Base-by-base conservation (phyloP, 2,797 vertebrate genomes). In the Acrocephalus scirpaceus region DNA sequence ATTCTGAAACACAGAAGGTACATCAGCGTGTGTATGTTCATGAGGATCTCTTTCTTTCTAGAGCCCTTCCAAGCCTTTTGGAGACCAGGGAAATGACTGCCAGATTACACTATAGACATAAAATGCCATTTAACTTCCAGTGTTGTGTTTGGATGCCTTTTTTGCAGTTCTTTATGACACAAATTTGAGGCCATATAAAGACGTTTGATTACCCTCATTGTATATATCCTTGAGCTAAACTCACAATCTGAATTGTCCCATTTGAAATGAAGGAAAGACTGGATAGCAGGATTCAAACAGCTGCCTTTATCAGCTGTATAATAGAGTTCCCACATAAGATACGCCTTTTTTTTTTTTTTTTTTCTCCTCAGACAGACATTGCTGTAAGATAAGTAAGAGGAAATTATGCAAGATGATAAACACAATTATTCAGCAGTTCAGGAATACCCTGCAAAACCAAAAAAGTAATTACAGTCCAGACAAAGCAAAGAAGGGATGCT, bases 171-270 rank as follows among this genome's bases (percentile, higher is more conserved):
- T 93, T 95, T 92, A 93, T 91, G 78, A 79, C 65, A 94, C 40
- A 86, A 90, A 95, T 97, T 69, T 92, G 71, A 84, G 64, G 72
- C 69, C 75, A 89, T 93, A 90, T 90, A 95, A 96, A 96, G 89
- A 71, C 2, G 0, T 82, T 92, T 92, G 91, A 96, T 94, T 97
- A 96, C 80, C 27, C 58, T 94, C 81, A 90, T 88, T 93, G 86
- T 92, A 93, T 91, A 88, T 91, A 96, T 81, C 73, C 84, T 92
- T 89, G 61, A 76, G 44, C 92, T 94, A 95, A 94, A 74, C 72
- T 88, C 53, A 66, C 79, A 90, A 74, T 86, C 48, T 86, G 90
- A 92, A 91, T 79, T 73, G 67, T 81, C 75, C 60, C 69, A 73
- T 93, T 93, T 86, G 30, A 87, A 90, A 80, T 56, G 80, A 85